Evolutionary conservation across 1,140 invertebrate genomes (phyloP), one percentile per base, ranked within the genome.

Genomic region (Solenopsis fugax): DNA sequence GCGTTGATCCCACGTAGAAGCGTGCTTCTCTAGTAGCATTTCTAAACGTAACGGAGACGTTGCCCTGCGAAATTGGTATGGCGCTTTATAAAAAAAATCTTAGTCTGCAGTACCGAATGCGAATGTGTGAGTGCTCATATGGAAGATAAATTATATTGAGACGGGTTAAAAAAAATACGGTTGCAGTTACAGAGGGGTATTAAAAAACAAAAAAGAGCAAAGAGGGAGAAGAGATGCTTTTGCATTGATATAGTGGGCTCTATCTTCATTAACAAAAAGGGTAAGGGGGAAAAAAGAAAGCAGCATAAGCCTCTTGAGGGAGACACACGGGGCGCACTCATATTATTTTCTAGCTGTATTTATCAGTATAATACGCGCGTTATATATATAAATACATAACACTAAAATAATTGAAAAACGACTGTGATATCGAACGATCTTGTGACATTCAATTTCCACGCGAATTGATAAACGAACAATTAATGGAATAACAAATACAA

Each of bases 381-480:
- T 75, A 75, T 94, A 94, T 95, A 93, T 95, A 95, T n/a, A n/a
- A 95, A 93, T 93, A 92, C 91, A 94, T 94, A 94, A 92, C 94
- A 93, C 94, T 89, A 93, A 93, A 93, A 89, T 91, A 93, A 93
- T 91, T 93, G 93, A 94, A 92, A 95, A 94, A 95, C 94, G 94
- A 95, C 95, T 95, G 95, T 95, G 95, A 95, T 95, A 95, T 94
- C 93, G 91, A 95, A 95, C 94, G 94, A 95, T 95, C 94, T 95
- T 95, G 94, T 93, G 93, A 95, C 94, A 95, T 95, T 95, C 94
- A 94, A 95, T 95, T 94, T 93, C 92, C 91, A 93, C 87, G 93
- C 84, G 88, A 93, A 93, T 93, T 90, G 91, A 93, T 91, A 73
- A 93, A 92, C 67, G 86, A 92, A 91, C 86, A 88, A 93, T 93